Evolutionary conservation across 2,797 vertebrate genomes (phyloP).

Genomic region (Hemitrygon akajei): DNA sequence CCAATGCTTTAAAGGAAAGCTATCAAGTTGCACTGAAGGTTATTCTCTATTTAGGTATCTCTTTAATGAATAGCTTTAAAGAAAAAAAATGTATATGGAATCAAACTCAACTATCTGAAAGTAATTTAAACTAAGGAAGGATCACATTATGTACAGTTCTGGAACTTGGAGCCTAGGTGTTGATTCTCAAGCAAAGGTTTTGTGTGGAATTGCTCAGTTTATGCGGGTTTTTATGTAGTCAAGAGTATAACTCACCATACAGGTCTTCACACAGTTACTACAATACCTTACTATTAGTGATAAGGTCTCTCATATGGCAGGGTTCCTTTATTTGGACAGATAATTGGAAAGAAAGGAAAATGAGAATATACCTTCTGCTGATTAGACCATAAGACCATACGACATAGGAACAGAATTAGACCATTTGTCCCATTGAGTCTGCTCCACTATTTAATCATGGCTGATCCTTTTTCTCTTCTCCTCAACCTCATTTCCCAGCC

Average conservation of each 20-base stretch:
- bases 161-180: background rate
- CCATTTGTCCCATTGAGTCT: no score
- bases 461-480: no score
- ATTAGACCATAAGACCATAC: no score
- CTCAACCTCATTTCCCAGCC: no score
- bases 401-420: no score
- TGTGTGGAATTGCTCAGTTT: background rate
- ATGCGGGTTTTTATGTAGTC: background rate
- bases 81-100: background rate
- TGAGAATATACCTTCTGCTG: background rate
- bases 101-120: background rate
- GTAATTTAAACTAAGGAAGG: background rate
- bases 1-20: background rate
- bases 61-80: background rate
- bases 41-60: background rate
- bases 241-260: background rate
- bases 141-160: background rate
- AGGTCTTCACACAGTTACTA: background rate
- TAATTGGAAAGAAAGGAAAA: background rate
- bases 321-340: background rate
- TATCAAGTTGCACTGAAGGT: background rate
- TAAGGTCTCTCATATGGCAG: background rate
- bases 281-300: background rate
- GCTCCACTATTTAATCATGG: no score
- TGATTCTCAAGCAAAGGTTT: background rate